These are phyloP conservation scores for Geotrypetes seraphini DNA, from an alignment of 2,797 vertebrate species.

Conservation along the genomic window DNA sequence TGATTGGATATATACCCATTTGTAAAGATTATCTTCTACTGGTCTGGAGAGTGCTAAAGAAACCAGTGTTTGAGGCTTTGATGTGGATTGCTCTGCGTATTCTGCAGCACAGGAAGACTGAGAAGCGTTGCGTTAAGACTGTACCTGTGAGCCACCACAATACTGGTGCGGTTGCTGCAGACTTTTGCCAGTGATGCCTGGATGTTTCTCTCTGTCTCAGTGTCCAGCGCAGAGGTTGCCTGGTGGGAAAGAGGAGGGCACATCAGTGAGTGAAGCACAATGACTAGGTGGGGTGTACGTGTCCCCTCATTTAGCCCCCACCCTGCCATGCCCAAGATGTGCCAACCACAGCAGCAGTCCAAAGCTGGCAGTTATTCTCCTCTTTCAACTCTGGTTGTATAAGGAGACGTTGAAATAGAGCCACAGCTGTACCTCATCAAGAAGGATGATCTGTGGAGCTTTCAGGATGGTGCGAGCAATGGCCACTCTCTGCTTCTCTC, in stretches of 20 bases:
- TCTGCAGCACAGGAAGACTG: no score
- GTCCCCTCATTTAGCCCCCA: no score
- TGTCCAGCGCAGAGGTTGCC: conserved; percentile 92
- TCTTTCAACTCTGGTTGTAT: no score
- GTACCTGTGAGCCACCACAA: conserved; percentile 92
- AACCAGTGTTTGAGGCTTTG: no score
- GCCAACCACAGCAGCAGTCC: accelerated
- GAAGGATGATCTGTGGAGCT: conserved; percentile 77
- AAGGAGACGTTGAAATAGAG: accelerated
- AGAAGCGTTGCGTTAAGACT: no score
- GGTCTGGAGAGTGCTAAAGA: no score
- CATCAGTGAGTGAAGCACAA: no score
- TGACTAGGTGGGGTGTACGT: neutral
- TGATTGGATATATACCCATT: no score
- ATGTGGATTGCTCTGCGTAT: no score
- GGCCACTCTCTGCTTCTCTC: conserved; percentile 91
- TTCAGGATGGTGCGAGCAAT: conserved; percentile 94
- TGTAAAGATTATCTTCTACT: no score
- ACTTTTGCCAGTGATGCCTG: conserved; percentile 85
- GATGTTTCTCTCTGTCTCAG: conserved; percentile 88
- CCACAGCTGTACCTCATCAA: conserved; percentile 75
- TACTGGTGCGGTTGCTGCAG: conserved; percentile 75
- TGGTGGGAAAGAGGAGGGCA: conserved; percentile 21
- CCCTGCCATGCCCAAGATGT: no score
- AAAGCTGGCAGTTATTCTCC: neutral